Evolutionary conservation across 2,888 invertebrate species (phyloP).

Genomic region (Ametastegia equiseti): DNA sequence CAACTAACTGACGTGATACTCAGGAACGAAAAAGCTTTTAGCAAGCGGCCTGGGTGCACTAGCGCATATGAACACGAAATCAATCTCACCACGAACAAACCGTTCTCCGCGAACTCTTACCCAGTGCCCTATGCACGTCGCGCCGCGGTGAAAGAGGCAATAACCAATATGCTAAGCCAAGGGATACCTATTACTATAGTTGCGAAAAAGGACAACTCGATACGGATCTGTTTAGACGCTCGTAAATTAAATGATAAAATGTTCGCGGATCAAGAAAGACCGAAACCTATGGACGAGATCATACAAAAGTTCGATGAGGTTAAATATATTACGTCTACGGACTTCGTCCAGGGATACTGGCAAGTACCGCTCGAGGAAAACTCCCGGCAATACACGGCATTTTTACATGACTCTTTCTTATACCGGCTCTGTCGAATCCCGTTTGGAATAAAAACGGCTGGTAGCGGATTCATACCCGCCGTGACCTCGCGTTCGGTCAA

Average conservation of each 20-base stretch:
- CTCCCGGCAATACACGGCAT: not conserved
- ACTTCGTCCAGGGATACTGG: not conserved
- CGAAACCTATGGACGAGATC: not conserved
- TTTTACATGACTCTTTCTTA: not conserved
- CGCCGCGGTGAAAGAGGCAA: not conserved
- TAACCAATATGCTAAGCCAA: not conserved
- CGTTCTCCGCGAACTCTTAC: not conserved
- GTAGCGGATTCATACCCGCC: too few species aligned
- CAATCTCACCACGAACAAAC: not conserved
- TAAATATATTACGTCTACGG: not conserved
- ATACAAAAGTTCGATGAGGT: not conserved
- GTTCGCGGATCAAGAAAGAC: not conserved
- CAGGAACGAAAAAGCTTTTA: not conserved
- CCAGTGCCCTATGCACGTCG: not conserved
- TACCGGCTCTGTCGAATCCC: not conserved
- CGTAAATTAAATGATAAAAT: not conserved
- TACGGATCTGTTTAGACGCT: not conserved
- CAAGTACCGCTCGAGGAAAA: not conserved
- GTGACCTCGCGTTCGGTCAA: conserved; percentile 11
- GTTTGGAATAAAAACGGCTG: too few species aligned
- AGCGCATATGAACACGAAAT: not conserved
- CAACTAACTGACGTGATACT: not conserved
- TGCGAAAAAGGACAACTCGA: not conserved
- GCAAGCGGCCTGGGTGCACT: not conserved
- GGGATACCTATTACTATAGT: not conserved